Evolutionary conservation across 2,113 vertebrate genomes (phyloP).

Genomic region (Tor tambroides): DNA sequence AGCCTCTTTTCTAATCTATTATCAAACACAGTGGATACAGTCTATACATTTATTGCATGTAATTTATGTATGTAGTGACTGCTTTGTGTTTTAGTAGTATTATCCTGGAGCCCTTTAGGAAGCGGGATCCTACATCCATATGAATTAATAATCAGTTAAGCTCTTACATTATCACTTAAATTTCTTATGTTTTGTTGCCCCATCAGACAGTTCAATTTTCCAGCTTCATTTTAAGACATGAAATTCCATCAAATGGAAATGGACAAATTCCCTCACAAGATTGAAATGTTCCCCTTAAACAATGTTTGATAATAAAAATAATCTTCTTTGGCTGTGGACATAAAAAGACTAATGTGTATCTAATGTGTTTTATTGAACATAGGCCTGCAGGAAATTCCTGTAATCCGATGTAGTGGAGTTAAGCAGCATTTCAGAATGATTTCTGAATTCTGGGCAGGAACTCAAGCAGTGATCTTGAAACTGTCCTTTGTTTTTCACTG

Average conservation of each 20-base stretch:
- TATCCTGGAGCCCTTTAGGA: no score
- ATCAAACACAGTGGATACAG: no score
- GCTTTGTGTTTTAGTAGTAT: no score
- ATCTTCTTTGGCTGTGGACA: constrained; percentile 25
- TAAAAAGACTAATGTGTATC: constrained; percentile 56
- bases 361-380: constrained; percentile 40
- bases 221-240: neutral
- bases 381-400: constrained; percentile 1
- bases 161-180: no score
- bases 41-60: no score
- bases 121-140: no score
- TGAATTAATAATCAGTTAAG: no score
- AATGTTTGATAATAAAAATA: neutral
- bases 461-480: constrained; percentile 11
- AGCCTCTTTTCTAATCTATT: no score
- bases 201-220: no score
- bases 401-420: constrained; percentile 16
- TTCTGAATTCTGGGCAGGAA: constrained; percentile 27
- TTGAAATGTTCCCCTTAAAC: constrained; percentile 16
- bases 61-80: no score
- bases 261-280: neutral
- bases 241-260: neutral
- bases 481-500: constrained; percentile 1
- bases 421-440: constrained; percentile 1
- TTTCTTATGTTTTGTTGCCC: no score